Percentiles rank a stretch among this genome's conserved stretches.
phyloP scores from a whole-genome alignment of 2,113 vertebrate species.

The Beaufortia kweichowensis region DNA sequence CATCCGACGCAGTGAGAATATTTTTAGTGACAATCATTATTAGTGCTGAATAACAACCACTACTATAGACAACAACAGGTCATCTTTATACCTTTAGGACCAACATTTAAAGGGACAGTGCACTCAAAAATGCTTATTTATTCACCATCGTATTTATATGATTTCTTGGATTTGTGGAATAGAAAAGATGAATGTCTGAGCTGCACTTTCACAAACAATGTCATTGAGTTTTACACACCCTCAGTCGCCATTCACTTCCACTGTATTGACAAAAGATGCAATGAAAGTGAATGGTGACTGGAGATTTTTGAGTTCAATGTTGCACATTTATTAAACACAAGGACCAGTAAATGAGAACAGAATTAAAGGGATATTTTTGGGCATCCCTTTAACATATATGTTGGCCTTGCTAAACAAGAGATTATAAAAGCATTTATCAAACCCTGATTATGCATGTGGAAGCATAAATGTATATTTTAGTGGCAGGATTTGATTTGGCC shows the following conservation, averaged over 20 bases:
- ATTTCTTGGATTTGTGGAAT: no score
- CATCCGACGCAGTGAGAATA: neutral
- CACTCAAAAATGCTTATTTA: neutral
- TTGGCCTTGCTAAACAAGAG: neutral
- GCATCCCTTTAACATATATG: neutral
- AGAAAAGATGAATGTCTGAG: no score
- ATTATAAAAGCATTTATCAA: neutral
- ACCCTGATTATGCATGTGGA: neutral
- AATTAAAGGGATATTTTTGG: no score
- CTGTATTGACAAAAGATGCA: neutral
- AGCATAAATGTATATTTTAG: neutral
- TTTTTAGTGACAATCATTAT: neutral
- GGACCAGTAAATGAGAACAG: neutral
- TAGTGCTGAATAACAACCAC: neutral
- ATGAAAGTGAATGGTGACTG: no score
- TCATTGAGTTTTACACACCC: no score
- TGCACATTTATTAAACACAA: neutral
- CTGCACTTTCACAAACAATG: no score
- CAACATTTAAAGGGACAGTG: neutral
- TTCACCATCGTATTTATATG: no score
- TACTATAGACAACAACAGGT: neutral
- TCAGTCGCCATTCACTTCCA: neutral
- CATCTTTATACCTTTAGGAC: neutral
- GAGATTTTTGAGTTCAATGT: no score
- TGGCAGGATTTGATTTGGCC: constrained; percentile 19